These are phyloP conservation scores for Iguana delicatissima DNA, from an alignment of 2,797 vertebrate genomes.

Conservation along the genomic window DNA sequence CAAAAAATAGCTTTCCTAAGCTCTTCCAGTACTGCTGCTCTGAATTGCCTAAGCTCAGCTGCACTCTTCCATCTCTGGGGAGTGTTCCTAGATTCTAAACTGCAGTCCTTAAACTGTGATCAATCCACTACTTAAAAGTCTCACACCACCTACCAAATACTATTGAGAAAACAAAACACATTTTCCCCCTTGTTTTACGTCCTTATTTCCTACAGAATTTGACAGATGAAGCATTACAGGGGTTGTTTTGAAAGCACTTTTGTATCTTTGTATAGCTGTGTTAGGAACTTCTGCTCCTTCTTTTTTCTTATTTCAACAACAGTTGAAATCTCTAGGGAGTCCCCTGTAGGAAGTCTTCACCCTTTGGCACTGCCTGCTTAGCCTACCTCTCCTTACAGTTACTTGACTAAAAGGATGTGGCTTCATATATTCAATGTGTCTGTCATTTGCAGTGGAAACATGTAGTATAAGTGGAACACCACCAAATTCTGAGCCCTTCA, in stretches of 20 bases:
- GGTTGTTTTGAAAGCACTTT: slow-evolving; percentile 35
- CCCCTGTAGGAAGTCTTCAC: slow-evolving; percentile 45
- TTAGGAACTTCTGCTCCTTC: not conserved
- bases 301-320: not conserved
- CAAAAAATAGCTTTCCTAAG: not conserved
- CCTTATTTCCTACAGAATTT: not conserved
- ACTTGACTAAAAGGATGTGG: slow-evolving; percentile 41
- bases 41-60: not conserved
- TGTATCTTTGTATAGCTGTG: not conserved
- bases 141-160: slow-evolving; percentile 11
- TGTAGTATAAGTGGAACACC: not conserved
- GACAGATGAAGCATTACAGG: slow-evolving; percentile 34
- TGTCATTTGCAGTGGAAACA: slow-evolving; percentile 55
- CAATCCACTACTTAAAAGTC: slow-evolving; percentile 32
- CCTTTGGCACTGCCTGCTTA: slow-evolving; percentile 34
- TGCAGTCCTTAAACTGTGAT: not conserved
- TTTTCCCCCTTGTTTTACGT: not conserved
- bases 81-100: slow-evolving; percentile 13
- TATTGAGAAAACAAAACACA: not conserved
- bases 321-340: slow-evolving; percentile 54
- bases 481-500: slow-evolving; percentile 42
- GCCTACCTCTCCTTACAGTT: slow-evolving; percentile 60
- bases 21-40: not conserved
- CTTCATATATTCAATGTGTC: slow-evolving; percentile 50
- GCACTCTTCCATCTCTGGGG: not conserved